Conservation (phyloP, 2,888 invertebrate species). For the Pelosia muscerda region DNA sequence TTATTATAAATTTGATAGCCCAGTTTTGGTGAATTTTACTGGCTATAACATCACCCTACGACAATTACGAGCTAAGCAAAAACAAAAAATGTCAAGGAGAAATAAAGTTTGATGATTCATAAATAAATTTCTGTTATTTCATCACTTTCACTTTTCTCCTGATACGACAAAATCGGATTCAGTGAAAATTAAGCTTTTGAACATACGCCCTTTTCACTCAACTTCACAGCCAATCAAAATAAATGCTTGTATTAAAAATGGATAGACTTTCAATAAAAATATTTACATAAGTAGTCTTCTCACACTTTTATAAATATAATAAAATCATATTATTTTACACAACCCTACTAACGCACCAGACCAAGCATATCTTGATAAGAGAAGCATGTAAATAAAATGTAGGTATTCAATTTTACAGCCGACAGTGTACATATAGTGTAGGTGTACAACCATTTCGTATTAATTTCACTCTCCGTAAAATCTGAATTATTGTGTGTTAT, state of each 20-base stretch:
- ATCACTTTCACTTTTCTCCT: neutral
- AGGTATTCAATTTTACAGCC: conserved; percentile 52
- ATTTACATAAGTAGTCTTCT: neutral
- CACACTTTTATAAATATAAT: neutral
- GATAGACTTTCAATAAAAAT: neutral
- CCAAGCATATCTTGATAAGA: conserved; percentile 2
- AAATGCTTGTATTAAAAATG: neutral
- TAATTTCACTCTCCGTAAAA: conserved; percentile 56
- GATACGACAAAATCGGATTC: neutral
- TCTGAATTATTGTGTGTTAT: conserved; percentile 35
- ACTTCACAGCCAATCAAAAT: neutral
- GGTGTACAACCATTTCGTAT: conserved; percentile 48
- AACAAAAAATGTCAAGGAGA: neutral
- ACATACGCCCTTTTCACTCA: too few species aligned
- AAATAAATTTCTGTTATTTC: neutral
- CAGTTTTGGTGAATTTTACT: neutral
- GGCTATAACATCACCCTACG: neutral
- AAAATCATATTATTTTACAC: neutral
- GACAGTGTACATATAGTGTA: conserved; percentile 51
- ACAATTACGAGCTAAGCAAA: neutral
- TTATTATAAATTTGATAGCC: neutral
- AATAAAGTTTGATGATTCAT: neutral
- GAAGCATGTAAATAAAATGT: conserved; percentile 33
- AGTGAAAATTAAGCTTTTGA: neutral
- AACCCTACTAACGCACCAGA: conserved; percentile 14